Conservation (phyloP, 2,888 invertebrate species). For the Stenodema calcarata region DNA sequence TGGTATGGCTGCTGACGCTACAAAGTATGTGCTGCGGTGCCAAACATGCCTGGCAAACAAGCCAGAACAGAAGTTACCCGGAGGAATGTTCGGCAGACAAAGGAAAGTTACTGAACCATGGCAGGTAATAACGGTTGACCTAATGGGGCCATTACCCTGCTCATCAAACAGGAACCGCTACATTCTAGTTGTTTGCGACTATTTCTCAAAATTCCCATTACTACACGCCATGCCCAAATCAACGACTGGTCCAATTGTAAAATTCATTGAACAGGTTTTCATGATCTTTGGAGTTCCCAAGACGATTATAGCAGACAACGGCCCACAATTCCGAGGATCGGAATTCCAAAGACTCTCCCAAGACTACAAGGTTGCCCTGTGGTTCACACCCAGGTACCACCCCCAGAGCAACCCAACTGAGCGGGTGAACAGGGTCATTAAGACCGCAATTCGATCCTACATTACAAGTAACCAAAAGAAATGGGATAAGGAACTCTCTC, state of each 20-base stretch:
- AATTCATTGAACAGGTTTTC: background rate
- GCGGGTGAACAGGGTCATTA: background rate
- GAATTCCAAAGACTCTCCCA: background rate
- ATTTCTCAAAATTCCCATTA: background rate
- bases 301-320: background rate
- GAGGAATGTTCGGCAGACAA: background rate
- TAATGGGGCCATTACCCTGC: background rate
- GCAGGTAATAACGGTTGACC: background rate
- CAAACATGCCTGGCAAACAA: background rate
- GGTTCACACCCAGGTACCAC: background rate
- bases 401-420: constrained; percentile 2
- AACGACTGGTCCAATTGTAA: background rate
- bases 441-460: background rate
- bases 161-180: background rate
- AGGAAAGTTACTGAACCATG: background rate
- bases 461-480: background rate
- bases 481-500: background rate
- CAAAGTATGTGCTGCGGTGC: background rate
- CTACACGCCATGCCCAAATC: background rate
- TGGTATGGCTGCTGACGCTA: background rate
- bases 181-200: background rate
- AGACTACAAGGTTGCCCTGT: background rate
- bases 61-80: background rate
- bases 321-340: background rate
- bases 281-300: background rate